Conservation (phyloP, 1,140 invertebrate genomes). For the Mylabris phalerata region DNA sequence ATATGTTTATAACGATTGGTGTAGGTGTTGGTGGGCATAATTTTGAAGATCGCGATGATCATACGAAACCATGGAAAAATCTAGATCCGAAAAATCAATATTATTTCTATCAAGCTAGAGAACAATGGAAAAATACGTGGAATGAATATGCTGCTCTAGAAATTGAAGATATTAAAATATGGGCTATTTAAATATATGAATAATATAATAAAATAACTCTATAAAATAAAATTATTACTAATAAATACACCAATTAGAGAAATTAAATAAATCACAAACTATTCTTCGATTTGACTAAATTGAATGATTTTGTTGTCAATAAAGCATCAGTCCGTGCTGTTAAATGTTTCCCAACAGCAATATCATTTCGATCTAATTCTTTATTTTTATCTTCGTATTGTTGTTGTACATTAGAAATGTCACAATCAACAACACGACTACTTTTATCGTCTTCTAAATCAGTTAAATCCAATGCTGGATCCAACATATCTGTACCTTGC, state of each 20-base stretch:
- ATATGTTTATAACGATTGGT: conserved; percentile 69
- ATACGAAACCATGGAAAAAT: conserved; percentile 66
- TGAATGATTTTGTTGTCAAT: conserved; percentile 36
- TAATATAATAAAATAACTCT: not conserved
- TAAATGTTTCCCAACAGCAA: conserved; percentile 20
- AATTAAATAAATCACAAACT: no score
- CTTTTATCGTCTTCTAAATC: conserved; percentile 4
- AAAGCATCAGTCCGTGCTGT: conserved; percentile 36
- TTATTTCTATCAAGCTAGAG: conserved; percentile 42
- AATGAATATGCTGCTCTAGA: conserved; percentile 46
- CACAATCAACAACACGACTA: no score
- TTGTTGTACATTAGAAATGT: no score
- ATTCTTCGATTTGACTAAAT: conserved; percentile 35
- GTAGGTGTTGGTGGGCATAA: conserved; percentile 66
- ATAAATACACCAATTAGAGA: no score
- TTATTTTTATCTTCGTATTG: not conserved
- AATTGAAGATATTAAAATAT: conserved; percentile 54
- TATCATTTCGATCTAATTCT: not conserved
- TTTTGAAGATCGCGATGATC: conserved; percentile 56
- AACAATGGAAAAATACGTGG: conserved; percentile 49
- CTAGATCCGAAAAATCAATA: conserved; percentile 45
- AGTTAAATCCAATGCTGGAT: conserved; percentile 17
- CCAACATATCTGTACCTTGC: conserved; percentile 28
- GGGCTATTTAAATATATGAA: conserved; percentile 43
- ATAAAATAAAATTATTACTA: no score